These are phyloP conservation scores for Coregonus suidteri DNA, from an alignment of 2,797 vertebrate genomes.

Conservation along the genomic window DNA sequence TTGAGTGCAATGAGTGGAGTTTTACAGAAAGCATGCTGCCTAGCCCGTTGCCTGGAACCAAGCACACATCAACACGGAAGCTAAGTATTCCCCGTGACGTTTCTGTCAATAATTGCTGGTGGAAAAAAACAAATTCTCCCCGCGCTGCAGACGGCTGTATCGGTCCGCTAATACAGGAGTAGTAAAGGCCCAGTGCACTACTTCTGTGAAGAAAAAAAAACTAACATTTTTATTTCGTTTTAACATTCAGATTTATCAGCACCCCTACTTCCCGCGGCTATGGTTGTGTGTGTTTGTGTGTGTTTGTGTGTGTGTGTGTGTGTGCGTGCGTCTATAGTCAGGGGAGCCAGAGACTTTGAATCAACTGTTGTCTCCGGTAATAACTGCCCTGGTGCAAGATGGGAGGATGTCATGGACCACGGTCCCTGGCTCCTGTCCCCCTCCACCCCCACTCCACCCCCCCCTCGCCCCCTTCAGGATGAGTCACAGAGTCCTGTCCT, in stretches of 20 bases:
- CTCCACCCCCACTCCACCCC: neutral
- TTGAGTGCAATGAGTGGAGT: neutral
- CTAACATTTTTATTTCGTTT: too few relatives aligned
- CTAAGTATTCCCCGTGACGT: slow-evolving; percentile 35
- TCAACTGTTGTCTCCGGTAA: neutral
- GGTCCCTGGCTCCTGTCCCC: neutral
- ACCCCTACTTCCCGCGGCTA: too few relatives aligned
- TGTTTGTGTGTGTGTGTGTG: too few relatives aligned
- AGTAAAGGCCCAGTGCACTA: too few relatives aligned
- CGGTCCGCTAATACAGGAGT: too few relatives aligned
- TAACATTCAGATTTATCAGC: too few relatives aligned
- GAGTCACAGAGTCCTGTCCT: neutral
- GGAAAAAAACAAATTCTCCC: slow-evolving; percentile 8
- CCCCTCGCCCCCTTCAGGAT: neutral
- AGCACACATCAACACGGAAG: slow-evolving; percentile 6
- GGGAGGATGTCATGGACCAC: neutral
- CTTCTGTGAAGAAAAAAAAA: too few relatives aligned
- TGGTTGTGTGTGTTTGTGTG: too few relatives aligned
- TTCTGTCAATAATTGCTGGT: slow-evolving; percentile 36
- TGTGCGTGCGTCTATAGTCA: neutral
- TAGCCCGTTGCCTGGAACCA: neutral
- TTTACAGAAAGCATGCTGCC: slow-evolving; percentile 6
- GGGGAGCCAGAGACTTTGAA: neutral
- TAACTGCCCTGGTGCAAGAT: slow-evolving; percentile 1
- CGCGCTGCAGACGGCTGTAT: too few relatives aligned